Base-by-base conservation (phyloP, 2,888 invertebrate genomes). In the Bibio marci region DNA sequence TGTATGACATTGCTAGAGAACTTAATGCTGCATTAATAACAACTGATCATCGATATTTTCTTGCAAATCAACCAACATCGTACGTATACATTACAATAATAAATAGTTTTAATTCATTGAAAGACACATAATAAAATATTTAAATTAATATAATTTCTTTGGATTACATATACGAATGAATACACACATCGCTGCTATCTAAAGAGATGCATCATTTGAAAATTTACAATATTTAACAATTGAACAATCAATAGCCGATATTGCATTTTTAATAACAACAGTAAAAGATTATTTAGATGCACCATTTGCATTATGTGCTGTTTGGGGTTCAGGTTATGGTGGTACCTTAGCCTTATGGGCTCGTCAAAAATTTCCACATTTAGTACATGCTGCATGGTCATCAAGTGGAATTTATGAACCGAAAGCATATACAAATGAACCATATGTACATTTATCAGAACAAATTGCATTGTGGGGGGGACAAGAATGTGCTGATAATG, bases 361-460 rank as follows among this genome's bases (percentile, higher is more conserved):
- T 3, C 10, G 42, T 11, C 32, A 39, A 28, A 42, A 42, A 30
- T 42, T 35, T 34, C 42, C 42, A 10, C 31, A 42, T 28, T 11
- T 37, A 12, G 25, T 42, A 5, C 36, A 39, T 33, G 42, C 39
- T n/a, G 42, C 32, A 19, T 42, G 42, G 42, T 39, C 35, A 14
- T 39, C 39, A 4, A 39, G 39, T 25, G 35, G 35, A 3, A 25
- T 35, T 13, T 35, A 25, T n/a, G 4, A 12, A 35, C n/a, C 35
- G 4, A 13, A 3, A n/a, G 4, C 31, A 31, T 22, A 22, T 22
- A 22, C 22, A 4, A 22, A 22, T 22, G 33, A 33, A 12, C 14
- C 33, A 10, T 19, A 18, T 18, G 7, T 18, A 10, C n/a, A 33
- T 17, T 10, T 33, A 18, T 15, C 17, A 19, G 12, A 19, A 12